These are phyloP conservation scores for Eupithecia vulgata DNA, from an alignment of 2,888 invertebrate species.

Conservation along the genomic window DNA sequence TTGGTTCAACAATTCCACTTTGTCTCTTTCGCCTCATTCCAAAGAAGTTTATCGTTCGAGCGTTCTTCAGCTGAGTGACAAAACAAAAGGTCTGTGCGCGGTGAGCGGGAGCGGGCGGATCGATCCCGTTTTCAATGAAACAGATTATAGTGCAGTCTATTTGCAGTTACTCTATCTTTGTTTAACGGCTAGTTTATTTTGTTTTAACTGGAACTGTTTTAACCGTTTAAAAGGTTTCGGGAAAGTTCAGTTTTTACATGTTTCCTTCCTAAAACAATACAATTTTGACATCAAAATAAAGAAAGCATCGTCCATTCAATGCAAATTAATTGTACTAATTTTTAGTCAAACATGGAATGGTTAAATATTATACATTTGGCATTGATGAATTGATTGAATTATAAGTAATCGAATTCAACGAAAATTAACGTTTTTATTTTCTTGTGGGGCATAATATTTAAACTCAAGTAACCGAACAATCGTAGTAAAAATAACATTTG, in stretches of 20 bases:
- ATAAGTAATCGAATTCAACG: not conserved
- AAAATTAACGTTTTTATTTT: no score
- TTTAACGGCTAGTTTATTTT: conserved; percentile 21
- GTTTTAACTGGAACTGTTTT: conserved; percentile 17
- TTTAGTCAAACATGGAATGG: not conserved
- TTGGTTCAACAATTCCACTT: conserved; percentile 28
- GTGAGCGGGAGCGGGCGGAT: conserved; percentile 13
- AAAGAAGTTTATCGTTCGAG: conserved; percentile 27
- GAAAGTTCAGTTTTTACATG: not conserved
- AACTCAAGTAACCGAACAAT: not conserved
- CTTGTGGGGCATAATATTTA: not conserved
- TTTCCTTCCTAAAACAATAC: not conserved
- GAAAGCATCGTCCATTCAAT: not conserved
- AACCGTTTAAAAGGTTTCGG: conserved; percentile 11
- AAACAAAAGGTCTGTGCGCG: conserved; percentile 17
- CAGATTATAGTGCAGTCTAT: conserved; percentile 23
- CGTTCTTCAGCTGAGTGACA: conserved; percentile 23
- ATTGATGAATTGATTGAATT: not conserved
- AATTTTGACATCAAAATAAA: not conserved
- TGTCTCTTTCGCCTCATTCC: conserved; percentile 26
- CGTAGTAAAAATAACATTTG: conserved; percentile 11
- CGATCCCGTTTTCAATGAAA: conserved; percentile 32
- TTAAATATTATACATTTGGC: not conserved
- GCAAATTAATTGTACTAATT: not conserved
- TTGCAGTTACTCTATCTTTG: conserved; percentile 30